phyloP scores from a whole-genome alignment of 2,113 vertebrate species.

The Ahaetulla prasina region DNA sequence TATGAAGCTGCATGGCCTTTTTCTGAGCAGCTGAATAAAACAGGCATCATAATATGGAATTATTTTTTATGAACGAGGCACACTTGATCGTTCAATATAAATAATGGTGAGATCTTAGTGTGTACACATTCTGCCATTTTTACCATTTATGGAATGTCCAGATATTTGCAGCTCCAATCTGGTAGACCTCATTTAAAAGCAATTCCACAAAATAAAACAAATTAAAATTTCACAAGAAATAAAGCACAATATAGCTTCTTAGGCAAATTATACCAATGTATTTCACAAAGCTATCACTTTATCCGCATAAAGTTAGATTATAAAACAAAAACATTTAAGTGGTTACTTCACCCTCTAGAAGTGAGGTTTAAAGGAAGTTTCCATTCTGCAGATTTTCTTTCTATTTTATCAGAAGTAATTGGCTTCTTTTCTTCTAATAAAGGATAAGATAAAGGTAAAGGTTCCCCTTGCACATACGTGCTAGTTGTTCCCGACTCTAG shows the following conservation, averaged over 20 bases:
- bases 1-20: background rate
- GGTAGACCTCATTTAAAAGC: background rate
- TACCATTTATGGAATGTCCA: background rate
- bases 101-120: background rate
- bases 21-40: background rate
- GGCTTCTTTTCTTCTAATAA: background rate
- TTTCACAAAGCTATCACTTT: background rate
- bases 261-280: background rate
- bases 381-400: background rate
- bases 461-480: too few species aligned
- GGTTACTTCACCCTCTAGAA: background rate
- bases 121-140: background rate
- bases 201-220: conserved; percentile 5
- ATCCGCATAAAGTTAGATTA: background rate
- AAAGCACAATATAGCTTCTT: background rate
- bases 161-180: background rate
- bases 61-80: background rate
- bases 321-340: background rate
- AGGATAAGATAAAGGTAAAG: too few species aligned
- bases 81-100: background rate
- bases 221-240: conserved; percentile 13
- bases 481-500: too few species aligned
- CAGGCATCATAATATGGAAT: background rate
- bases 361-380: background rate
- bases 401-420: background rate